Evolutionary conservation across 1,140 invertebrate genomes (phyloP).

Genomic region (Drosophila mauritiana): DNA sequence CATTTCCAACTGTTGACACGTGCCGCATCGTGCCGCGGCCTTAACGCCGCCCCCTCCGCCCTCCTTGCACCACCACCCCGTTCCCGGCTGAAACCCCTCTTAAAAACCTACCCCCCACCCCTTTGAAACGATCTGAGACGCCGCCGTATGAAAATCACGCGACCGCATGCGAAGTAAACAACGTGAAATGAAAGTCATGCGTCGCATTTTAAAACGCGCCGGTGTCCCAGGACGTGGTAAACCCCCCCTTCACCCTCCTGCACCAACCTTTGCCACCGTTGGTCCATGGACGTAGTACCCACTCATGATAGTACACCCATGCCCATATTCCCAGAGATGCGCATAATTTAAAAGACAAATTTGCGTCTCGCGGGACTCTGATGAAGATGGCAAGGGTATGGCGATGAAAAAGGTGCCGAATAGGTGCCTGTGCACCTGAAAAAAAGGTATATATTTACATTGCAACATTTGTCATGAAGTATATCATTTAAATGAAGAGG

Average conservation of each 20-base stretch:
- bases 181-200: slow-evolving; percentile 81
- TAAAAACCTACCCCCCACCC: background rate
- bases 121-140: slow-evolving; percentile 20
- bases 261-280: background rate
- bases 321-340: slow-evolving; percentile 54
- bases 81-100: too few species aligned
- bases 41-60: background rate
- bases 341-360: slow-evolving; percentile 79
- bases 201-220: slow-evolving; percentile 75
- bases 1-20: slow-evolving; percentile 82
- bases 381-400: slow-evolving; percentile 7
- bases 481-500: too few species aligned
- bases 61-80: too few species aligned
- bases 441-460: background rate
- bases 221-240: slow-evolving; percentile 55
- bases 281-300: slow-evolving; percentile 4
- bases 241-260: background rate
- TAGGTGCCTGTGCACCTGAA: background rate
- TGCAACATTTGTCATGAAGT: too few species aligned
- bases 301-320: background rate
- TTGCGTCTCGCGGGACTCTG: slow-evolving; percentile 41
- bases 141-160: slow-evolving; percentile 72
- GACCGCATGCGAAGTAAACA: slow-evolving; percentile 78
- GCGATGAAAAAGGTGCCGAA: background rate
- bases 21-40: slow-evolving; percentile 71